Percentiles rank a stretch among this genome's conserved stretches.
Conservation (phyloP, 1,140 invertebrate genomes). For the Microvelia longipes region DNA sequence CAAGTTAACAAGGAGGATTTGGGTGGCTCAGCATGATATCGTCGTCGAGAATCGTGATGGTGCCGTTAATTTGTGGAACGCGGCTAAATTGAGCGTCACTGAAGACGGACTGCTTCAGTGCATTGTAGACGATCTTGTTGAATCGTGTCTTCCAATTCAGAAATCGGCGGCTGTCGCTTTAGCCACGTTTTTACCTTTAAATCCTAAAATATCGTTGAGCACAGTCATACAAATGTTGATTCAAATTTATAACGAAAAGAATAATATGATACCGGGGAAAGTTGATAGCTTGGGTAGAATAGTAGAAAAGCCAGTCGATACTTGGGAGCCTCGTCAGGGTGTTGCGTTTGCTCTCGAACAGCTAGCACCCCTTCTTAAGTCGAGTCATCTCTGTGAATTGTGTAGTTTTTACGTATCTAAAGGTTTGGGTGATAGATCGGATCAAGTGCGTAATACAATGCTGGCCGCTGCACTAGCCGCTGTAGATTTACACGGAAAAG, state of each 20-base stretch:
- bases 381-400: conserved; percentile 48
- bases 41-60: conserved; percentile 48
- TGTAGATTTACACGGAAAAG: conserved; percentile 83
- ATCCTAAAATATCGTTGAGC: conserved; percentile 23
- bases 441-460: conserved; percentile 76
- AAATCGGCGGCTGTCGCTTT: conserved; percentile 59
- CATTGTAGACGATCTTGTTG: conserved; percentile 59
- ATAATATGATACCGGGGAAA: conserved; percentile 65
- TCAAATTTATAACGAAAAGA: conserved; percentile 58
- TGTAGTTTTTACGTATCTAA: conserved; percentile 73
- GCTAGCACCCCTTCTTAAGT: conserved; percentile 50
- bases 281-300: conserved; percentile 84
- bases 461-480: conserved; percentile 78
- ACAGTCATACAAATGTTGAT: conserved; percentile 34
- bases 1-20: conserved; percentile 49
- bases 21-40: conserved; percentile 61
- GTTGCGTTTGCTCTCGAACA: conserved; percentile 65
- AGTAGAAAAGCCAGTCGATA: conserved; percentile 65
- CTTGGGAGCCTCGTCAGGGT: conserved; percentile 75
- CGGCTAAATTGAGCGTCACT: conserved; percentile 36
- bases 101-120: conserved; percentile 41
- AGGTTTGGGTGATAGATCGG: conserved; percentile 71
- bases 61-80: conserved; percentile 51
- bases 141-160: conserved; percentile 62
- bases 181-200: conserved; percentile 43